A percentile compares a stretch with the other conserved stretches of the same genome.
These are phyloP conservation scores for Eurystomus gularis DNA, from an alignment of 2,113 vertebrate genomes.

Conservation along the genomic window DNA sequence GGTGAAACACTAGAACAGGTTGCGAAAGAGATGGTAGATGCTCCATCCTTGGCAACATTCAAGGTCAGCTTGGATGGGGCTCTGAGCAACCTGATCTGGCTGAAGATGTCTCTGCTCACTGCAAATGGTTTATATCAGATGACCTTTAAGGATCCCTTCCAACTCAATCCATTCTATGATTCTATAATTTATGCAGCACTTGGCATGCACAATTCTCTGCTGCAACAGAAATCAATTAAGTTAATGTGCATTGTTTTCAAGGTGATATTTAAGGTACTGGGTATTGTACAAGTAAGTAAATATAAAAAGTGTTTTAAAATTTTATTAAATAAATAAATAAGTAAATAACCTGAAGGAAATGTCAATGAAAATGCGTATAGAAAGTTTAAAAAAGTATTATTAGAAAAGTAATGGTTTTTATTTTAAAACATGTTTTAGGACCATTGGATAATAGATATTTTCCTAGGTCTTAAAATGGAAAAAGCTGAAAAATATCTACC, in stretches of 20 bases:
- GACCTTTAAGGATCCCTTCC: too few species aligned
- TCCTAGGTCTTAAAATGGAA: background rate
- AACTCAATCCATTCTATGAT: background rate
- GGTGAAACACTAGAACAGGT: too few species aligned
- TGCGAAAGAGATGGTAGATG: too few species aligned
- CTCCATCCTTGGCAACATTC: background rate
- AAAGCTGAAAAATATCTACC: background rate
- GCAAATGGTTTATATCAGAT: too few species aligned
- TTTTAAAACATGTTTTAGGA: background rate
- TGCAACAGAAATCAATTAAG: background rate
- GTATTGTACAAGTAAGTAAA: background rate
- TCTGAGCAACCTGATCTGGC: background rate
- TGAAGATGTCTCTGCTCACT: background rate
- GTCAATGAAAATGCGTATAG: background rate
- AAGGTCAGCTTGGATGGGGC: background rate
- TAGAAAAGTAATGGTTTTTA: rapidly evolving
- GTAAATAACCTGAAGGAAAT: background rate
- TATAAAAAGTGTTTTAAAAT: background rate
- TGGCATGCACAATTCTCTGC: background rate
- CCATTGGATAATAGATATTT: background rate
- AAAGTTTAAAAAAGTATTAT: background rate
- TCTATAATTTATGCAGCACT: background rate
- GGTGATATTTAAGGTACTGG: background rate
- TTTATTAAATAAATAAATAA: background rate
- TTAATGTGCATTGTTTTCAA: background rate